Conservation (phyloP, 2,888 invertebrate species). For the Xiphydria camelus region DNA sequence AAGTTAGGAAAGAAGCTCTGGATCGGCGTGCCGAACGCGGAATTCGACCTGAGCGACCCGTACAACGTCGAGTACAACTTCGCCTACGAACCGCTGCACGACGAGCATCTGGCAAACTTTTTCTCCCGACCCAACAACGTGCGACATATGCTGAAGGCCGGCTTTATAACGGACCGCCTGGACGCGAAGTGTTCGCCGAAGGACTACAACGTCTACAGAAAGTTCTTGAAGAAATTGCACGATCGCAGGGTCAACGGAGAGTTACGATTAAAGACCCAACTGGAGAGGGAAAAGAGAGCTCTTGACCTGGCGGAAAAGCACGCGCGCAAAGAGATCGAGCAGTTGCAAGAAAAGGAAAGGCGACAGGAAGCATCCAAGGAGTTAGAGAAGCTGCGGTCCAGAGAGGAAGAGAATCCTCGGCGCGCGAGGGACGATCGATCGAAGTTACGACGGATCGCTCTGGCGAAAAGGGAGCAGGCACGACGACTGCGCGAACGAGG, state of each 20-base stretch:
- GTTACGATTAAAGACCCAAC: conserved; percentile 23
- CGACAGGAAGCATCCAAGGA: conserved; percentile 6
- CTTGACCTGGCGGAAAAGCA: conserved; percentile 31
- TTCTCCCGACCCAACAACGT: conserved; percentile 29
- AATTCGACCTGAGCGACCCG: conserved; percentile 49
- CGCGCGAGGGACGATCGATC: conserved; percentile 17
- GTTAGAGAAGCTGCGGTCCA: conserved; percentile 11
- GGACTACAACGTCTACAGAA: conserved; percentile 58
- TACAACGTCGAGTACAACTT: conserved; percentile 40
- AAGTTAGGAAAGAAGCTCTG: conserved; percentile 51
- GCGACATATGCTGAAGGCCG: conserved; percentile 33
- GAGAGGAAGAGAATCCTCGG: conserved; percentile 12
- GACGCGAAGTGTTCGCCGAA: conserved; percentile 56
- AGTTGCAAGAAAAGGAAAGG: conserved; percentile 27
- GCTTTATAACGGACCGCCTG: conserved; percentile 50
- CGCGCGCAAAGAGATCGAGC: conserved; percentile 33
- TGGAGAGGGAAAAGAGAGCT: conserved; percentile 25
- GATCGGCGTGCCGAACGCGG: conserved; percentile 22
- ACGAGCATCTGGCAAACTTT: conserved; percentile 41
- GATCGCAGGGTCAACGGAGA: conserved; percentile 37
- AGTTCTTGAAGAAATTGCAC: conserved; percentile 49
- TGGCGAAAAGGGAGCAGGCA: conserved; percentile 16
- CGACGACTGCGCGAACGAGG: conserved; percentile 14
- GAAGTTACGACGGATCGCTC: conserved; percentile 17
- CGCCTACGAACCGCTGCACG: conserved; percentile 50